Conservation (phyloP, 2,888 invertebrate genomes). For the Dexiosoma caninum region DNA sequence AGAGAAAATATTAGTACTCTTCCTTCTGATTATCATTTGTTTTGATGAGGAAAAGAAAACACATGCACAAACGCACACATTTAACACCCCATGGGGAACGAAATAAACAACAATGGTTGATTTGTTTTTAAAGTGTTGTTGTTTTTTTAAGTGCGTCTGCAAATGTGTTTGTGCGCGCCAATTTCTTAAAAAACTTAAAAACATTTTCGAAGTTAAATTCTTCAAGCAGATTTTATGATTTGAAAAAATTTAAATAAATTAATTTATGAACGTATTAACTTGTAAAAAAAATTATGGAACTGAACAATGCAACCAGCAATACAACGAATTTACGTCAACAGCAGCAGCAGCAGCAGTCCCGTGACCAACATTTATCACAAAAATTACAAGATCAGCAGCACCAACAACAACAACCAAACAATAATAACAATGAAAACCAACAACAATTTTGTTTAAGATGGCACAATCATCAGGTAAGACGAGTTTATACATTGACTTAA, state of each 20-base stretch:
- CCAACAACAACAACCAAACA: conserved; percentile 79
- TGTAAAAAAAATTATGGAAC: conserved; percentile 71
- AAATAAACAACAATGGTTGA: conserved; percentile 48
- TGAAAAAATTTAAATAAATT: conserved; percentile 4
- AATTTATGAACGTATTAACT: neutral
- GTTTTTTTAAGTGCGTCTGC: conserved; percentile 7
- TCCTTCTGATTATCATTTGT: neutral
- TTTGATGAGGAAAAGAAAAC: neutral
- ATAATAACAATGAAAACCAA: conserved; percentile 73
- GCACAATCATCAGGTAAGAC: conserved; percentile 87
- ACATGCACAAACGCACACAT: neutral
- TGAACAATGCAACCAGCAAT: conserved; percentile 70
- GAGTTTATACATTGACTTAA: neutral
- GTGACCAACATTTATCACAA: conserved; percentile 76
- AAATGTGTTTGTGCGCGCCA: conserved; percentile 52
- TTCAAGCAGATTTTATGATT: conserved; percentile 2
- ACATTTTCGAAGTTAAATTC: neutral
- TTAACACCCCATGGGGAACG: conserved; percentile 50
- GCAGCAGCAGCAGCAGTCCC: conserved; percentile 72
- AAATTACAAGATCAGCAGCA: conserved; percentile 68
- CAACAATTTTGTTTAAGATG: conserved; percentile 91
- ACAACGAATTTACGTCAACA: conserved; percentile 64
- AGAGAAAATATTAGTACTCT: neutral
- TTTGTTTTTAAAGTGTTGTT: conserved; percentile 35
- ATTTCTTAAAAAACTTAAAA: neutral